Conservation (phyloP, 2,888 invertebrate species). For the Leucoma salicis region DNA sequence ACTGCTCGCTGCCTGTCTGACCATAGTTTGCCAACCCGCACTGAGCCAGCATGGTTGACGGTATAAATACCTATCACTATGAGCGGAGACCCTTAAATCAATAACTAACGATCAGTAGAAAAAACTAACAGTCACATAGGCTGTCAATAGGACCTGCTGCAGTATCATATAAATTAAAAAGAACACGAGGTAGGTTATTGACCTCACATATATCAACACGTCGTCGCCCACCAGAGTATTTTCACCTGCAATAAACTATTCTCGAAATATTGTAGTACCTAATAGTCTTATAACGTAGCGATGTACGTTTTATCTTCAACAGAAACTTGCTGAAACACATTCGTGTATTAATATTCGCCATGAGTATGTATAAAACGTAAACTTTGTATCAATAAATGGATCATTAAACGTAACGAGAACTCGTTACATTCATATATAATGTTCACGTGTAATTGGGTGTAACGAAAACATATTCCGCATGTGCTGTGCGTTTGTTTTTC, state of each 20-base stretch:
- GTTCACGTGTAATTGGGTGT: conserved; percentile 2
- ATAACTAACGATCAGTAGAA: no score
- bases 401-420: conserved; percentile 19
- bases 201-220: neutral
- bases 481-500: no score
- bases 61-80: no score
- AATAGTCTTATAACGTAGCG: conserved; percentile 7
- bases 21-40: no score
- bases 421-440: neutral
- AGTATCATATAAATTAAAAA: no score
- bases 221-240: neutral
- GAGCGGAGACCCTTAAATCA: no score
- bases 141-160: no score
- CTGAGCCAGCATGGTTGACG: no score
- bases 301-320: conserved; percentile 9
- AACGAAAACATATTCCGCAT: conserved; percentile 9
- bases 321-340: conserved; percentile 5
- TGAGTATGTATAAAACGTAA: conserved; percentile 7
- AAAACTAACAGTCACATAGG: no score
- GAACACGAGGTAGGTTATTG: no score
- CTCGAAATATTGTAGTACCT: neutral
- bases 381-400: conserved; percentile 23
- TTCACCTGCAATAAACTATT: neutral
- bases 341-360: conserved; percentile 2
- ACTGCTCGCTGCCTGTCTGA: no score